Percentiles rank a stretch among this genome's conserved stretches.
These are phyloP conservation scores for Danio choprae DNA, from an alignment of 2,797 vertebrate genomes.

Conservation along the genomic window DNA sequence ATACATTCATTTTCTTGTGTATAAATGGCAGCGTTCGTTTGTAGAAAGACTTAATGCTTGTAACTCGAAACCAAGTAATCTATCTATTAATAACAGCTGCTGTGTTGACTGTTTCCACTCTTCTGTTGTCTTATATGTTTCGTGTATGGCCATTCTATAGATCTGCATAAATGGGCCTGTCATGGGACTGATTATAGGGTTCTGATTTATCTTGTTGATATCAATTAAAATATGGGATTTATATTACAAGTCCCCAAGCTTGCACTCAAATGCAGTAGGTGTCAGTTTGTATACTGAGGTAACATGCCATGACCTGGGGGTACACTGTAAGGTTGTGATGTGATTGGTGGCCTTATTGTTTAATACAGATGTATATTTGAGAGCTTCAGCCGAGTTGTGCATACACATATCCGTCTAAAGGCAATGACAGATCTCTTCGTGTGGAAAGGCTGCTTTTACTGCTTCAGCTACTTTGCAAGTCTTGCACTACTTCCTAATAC, in stretches of 20 bases:
- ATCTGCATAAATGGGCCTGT: background rate
- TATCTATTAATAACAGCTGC: no score
- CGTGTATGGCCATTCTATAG: background rate
- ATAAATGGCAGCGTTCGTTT: no score
- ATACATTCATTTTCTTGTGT: no score
- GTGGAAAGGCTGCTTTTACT: background rate
- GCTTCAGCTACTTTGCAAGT: background rate
- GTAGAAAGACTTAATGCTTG: no score
- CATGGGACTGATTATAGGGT: background rate
- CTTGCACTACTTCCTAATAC: background rate
- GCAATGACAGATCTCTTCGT: background rate
- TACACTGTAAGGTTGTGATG: background rate
- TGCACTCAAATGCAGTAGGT: background rate
- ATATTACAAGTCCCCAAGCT: background rate
- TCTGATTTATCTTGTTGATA: conserved; percentile 1
- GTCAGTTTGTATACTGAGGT: background rate
- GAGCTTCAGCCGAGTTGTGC: background rate
- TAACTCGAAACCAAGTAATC: no score
- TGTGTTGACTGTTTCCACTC: background rate
- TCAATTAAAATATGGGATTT: conserved; percentile 6
- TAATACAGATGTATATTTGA: conserved; percentile 25
- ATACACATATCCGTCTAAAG: background rate
- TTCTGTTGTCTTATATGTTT: no score
- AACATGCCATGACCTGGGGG: background rate
- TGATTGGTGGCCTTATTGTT: background rate